These are phyloP conservation scores for Crypturellus undulatus DNA, from an alignment of 2,113 vertebrate species.

Conservation along the genomic window DNA sequence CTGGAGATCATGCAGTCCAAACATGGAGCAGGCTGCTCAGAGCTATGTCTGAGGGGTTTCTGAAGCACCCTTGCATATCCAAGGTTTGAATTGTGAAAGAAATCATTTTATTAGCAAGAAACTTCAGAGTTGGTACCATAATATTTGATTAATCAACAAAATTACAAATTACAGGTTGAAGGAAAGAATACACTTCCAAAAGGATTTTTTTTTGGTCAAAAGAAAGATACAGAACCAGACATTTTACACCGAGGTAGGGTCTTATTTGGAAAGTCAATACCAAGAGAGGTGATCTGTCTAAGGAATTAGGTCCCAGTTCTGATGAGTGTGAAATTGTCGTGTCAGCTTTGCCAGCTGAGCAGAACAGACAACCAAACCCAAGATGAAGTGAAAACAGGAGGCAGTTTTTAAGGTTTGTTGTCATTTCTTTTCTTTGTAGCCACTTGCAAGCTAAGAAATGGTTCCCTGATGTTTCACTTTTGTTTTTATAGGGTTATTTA, in stretches of 20 bases:
- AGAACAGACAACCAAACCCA: not conserved
- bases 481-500: not conserved
- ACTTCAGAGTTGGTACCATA: not conserved
- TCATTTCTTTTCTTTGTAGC: not conserved
- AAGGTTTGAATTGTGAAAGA: not conserved
- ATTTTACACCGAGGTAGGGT: constrained; percentile 3
- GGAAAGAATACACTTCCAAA: not conserved
- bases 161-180: not conserved
- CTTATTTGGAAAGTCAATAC: constrained; percentile 23
- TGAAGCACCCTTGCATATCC: not conserved
- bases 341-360: constrained; percentile 46
- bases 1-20: not conserved
- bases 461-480: not conserved
- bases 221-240: not conserved
- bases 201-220: not conserved
- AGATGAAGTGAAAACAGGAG: not conserved
- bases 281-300: constrained; percentile 5
- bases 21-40: not conserved
- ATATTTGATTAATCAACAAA: not conserved
- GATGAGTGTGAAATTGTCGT: constrained; percentile 33
- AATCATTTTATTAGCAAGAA: not conserved
- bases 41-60: not conserved
- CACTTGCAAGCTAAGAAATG: not conserved
- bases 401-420: not conserved
- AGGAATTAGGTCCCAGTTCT: constrained; percentile 41